These are phyloP conservation scores for Karalla daura DNA, from an alignment of 2,797 vertebrate species.

Conservation along the genomic window DNA sequence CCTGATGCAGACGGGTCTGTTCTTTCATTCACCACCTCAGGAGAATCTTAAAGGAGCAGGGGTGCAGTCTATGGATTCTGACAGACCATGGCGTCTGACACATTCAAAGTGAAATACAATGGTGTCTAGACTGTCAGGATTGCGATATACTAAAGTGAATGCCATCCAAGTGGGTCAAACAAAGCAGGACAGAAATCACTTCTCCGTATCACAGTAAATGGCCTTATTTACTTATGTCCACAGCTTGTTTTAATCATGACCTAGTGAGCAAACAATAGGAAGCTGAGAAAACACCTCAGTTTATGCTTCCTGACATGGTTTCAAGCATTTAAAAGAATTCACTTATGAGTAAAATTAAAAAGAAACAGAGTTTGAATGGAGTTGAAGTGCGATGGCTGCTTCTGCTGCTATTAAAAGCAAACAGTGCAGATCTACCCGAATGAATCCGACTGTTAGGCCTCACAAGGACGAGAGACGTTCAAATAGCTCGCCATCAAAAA, in stretches of 20 bases:
- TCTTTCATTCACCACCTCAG: constrained; percentile 10
- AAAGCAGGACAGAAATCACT: background rate
- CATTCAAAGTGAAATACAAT: background rate
- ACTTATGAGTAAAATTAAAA: constrained; percentile 1
- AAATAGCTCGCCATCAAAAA: constrained; percentile 31
- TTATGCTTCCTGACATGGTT: background rate
- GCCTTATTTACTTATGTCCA: background rate
- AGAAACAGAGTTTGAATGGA: background rate
- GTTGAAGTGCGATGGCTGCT: constrained; percentile 2
- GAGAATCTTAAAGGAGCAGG: constrained; percentile 9
- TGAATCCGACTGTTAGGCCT: constrained; percentile 11
- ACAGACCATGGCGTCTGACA: background rate
- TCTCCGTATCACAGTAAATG: no score
- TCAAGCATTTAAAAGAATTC: constrained; percentile 26
- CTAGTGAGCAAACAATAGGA: background rate
- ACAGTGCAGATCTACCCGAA: background rate
- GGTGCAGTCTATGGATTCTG: background rate
- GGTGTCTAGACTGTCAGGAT: background rate
- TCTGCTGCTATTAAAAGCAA: constrained; percentile 11
- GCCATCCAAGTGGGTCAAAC: constrained; percentile 1
- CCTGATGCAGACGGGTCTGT: background rate
- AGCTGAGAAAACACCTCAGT: constrained; percentile 8
- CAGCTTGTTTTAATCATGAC: background rate
- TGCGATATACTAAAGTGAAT: constrained; percentile 3
- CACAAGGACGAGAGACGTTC: constrained; percentile 19